Evolutionary conservation across 2,888 invertebrate species (phyloP), one percentile per base, ranked within the genome.

Genomic region (Monoplex corrugatus): DNA sequence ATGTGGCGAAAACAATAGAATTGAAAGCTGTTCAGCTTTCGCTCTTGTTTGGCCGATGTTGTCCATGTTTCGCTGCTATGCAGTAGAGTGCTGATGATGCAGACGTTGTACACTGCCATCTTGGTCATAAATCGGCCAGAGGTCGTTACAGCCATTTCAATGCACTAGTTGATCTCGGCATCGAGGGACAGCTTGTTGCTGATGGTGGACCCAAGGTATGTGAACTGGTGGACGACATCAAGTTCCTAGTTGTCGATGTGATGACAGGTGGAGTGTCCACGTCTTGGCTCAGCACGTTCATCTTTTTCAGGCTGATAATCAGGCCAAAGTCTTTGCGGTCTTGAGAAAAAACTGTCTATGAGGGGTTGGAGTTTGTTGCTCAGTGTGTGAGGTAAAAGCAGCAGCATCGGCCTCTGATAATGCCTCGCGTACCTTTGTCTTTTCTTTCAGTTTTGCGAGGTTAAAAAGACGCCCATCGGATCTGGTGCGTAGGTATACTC

Each of bases 41-140:
- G 35, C 57, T 68, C 84, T 35, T 75, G 50, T 35, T 28, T 83
- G 35, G 43, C 45, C 6, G 5, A 23, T 1, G 0, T 35, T 16
- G 84, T 45, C 84, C 44, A 84, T n/a, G 84, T 32, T 50, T 43
- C 72, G 38, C 57, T 88, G 86, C 43, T 83, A 63, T 57, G 50
- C 84, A 78, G 85, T 5, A 78, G 45, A 28, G 57, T 90, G 35
- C 88, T 87, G 10, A 32, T 3, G 28, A 86, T 50, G 44, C 84
- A 45, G 44, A 35, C 84, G 0, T 50, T 84, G 28, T 84, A 45
- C 0, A 45, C 50, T 0, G 28, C n/a, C 32, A 84, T 84, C 50
- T 50, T 84, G 23, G 84, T 57, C 32, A 13, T 72, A 13, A 32
- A 23, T 16, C 45, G 16, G 3, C 13, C 50, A 5, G 32, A 2